These are phyloP conservation scores for Chaenodraco wilsoni DNA, from an alignment of 2,797 vertebrate genomes.

Conservation along the genomic window DNA sequence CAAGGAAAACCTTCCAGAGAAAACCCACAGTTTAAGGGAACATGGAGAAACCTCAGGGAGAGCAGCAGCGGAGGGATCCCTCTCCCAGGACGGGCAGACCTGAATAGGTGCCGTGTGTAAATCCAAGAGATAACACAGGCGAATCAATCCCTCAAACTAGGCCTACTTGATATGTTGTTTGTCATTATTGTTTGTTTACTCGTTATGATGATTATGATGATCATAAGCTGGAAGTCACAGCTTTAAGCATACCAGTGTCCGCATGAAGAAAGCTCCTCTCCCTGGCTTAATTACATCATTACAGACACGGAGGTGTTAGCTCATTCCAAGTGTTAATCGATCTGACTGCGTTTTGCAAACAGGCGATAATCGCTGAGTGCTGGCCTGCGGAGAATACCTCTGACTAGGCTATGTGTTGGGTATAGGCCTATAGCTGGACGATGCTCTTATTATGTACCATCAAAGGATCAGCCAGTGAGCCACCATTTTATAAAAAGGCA, in stretches of 20 bases:
- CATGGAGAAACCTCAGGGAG: too few species aligned
- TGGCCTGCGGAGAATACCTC: conserved; percentile 14
- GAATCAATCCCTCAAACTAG: background rate
- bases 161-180: background rate
- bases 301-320: conserved; percentile 59
- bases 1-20: too few species aligned
- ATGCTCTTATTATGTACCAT: background rate
- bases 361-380: conserved; percentile 52
- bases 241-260: background rate
- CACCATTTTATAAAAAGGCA: background rate
- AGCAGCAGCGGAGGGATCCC: too few species aligned
- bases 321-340: conserved; percentile 70
- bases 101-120: too few species aligned
- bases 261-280: conserved; percentile 6
- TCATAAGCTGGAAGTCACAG: background rate
- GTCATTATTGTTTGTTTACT: background rate
- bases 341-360: conserved; percentile 65
- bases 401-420: background rate
- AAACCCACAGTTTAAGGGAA: too few species aligned
- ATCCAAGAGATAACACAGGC: too few species aligned
- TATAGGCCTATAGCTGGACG: too few species aligned
- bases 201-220: background rate
- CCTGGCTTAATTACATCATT: conserved; percentile 69
- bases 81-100: too few species aligned
- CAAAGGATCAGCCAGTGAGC: too few species aligned